A percentile compares a stretch with the other conserved stretches of the same genome.
These are phyloP conservation scores for Pemphredon lugubris DNA, from an alignment of 2,888 invertebrate genomes.

Conservation along the genomic window DNA sequence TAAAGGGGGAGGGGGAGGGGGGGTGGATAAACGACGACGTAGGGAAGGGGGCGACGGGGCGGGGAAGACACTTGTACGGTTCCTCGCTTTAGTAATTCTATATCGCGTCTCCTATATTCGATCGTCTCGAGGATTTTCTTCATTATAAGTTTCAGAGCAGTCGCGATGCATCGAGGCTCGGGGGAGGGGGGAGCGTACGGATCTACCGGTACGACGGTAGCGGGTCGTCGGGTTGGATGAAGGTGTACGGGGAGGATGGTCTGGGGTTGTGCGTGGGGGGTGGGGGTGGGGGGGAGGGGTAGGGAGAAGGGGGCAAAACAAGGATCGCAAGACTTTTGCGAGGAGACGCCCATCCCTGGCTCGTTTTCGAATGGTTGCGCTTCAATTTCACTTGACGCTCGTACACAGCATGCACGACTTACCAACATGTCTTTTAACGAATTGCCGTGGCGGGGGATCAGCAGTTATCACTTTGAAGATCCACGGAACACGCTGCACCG, in stretches of 20 bases:
- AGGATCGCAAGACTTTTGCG: slow-evolving; percentile 37
- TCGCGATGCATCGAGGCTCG: slow-evolving; percentile 12
- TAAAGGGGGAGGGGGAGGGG: slow-evolving; percentile 1
- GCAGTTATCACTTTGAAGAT: slow-evolving; percentile 50
- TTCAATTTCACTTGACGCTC: slow-evolving; percentile 55
- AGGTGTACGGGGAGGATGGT: too few relatives aligned
- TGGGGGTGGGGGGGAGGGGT: slow-evolving; percentile 6
- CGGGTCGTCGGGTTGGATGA: too few relatives aligned
- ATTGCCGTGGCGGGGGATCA: slow-evolving; percentile 44
- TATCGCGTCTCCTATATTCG: slow-evolving; percentile 56
- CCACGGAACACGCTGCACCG: slow-evolving; percentile 7
- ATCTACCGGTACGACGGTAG: too few relatives aligned
- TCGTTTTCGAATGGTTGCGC: slow-evolving; percentile 56
- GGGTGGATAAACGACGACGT: not conserved
- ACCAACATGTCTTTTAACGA: slow-evolving; percentile 63
- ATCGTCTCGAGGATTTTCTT: slow-evolving; percentile 69
- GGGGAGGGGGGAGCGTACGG: slow-evolving; percentile 1
- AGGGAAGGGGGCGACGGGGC: slow-evolving; percentile 18
- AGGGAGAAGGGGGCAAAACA: slow-evolving; percentile 3
- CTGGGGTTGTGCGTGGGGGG: too few relatives aligned
- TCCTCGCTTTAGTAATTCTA: slow-evolving; percentile 62
- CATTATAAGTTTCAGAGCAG: slow-evolving; percentile 64
- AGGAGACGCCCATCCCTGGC: slow-evolving; percentile 34
- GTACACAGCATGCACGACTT: slow-evolving; percentile 60
- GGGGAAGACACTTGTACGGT: slow-evolving; percentile 44